Percentiles rank a stretch among this genome's conserved stretches.
Conservation (phyloP, 53 echinoderm and acorn worm species). For the Zoroaster sp. region DNA sequence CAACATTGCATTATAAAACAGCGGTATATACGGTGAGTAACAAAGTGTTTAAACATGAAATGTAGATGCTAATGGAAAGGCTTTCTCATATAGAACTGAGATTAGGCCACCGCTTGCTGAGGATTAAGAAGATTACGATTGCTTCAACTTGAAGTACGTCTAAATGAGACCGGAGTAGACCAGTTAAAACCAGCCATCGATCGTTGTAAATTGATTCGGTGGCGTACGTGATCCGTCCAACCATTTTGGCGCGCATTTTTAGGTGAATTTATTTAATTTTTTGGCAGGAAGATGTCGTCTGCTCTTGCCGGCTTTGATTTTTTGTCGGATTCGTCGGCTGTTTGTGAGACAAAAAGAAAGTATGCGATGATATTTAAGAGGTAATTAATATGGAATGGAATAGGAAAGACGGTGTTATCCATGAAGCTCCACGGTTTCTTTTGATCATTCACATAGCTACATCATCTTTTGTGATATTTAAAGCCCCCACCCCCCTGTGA, state of each 20-base stretch:
- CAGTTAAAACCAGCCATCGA: conserved; percentile 41
- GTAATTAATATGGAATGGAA: conserved; percentile 32
- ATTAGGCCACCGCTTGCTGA: conserved; percentile 15
- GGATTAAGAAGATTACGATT: conserved; percentile 17
- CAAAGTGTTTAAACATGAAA: conserved; percentile 38
- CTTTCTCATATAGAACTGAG: neutral
- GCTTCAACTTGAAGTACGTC: conserved; percentile 24
- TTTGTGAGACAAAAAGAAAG: neutral
- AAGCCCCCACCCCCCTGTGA: neutral
- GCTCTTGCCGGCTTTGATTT: neutral
- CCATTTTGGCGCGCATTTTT: conserved; percentile 18
- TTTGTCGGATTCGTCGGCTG: neutral
- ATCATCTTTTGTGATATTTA: no score
- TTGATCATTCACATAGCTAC: neutral
- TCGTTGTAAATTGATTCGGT: conserved; percentile 47
- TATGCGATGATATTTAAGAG: neutral
- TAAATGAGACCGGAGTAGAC: conserved; percentile 43
- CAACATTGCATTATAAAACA: neutral
- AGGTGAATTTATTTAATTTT: neutral
- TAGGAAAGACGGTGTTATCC: neutral
- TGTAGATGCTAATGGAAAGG: neutral
- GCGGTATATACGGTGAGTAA: neutral
- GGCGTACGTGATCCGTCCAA: conserved; percentile 23
- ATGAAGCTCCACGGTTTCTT: neutral
- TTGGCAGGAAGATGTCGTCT: neutral